phyloP scores from a whole-genome alignment of 92 coral and sea anemone species.

The Virgularia gustaviana region DNA sequence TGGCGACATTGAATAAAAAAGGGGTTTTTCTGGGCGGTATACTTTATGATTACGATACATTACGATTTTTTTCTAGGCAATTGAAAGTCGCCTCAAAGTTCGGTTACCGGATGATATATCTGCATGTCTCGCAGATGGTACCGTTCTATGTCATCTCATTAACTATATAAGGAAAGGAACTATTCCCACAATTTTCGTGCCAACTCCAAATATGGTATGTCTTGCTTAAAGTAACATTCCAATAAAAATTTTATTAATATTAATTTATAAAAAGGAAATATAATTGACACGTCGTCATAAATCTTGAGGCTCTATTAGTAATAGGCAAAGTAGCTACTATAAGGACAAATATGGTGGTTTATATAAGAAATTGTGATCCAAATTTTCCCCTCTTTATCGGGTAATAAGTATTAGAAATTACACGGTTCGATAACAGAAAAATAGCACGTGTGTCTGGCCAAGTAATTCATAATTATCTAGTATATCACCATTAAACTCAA shows the following conservation, averaged over 20 bases:
- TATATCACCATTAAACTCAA: too few relatives aligned
- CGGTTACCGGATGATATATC: conserved; percentile 92
- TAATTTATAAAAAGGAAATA: background rate
- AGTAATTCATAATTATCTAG: too few relatives aligned
- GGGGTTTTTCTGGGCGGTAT: too few relatives aligned
- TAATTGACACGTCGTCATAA: background rate
- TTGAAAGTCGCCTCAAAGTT: conserved; percentile 89
- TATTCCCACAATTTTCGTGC: conserved; percentile 88
- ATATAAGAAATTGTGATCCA: too few relatives aligned
- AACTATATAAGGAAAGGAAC: conserved; percentile 82
- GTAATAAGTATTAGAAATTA: too few relatives aligned
- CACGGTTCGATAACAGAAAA: too few relatives aligned
- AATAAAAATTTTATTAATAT: background rate
- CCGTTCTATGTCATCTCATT: conserved; percentile 86
- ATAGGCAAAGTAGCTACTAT: background rate
- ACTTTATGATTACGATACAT: background rate
- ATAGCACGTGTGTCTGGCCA: too few relatives aligned
- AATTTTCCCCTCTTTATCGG: too few relatives aligned
- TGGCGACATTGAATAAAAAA: too few relatives aligned
- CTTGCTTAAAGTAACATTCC: too few relatives aligned
- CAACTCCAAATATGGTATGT: conserved; percentile 97
- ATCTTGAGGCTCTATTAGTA: background rate
- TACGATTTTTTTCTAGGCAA: conserved; percentile 63
- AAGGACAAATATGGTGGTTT: too few relatives aligned
- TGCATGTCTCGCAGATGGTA: conserved; percentile 92